phyloP scores from a whole-genome alignment of 2,113 vertebrate species.

The Casuarius casuarius region DNA sequence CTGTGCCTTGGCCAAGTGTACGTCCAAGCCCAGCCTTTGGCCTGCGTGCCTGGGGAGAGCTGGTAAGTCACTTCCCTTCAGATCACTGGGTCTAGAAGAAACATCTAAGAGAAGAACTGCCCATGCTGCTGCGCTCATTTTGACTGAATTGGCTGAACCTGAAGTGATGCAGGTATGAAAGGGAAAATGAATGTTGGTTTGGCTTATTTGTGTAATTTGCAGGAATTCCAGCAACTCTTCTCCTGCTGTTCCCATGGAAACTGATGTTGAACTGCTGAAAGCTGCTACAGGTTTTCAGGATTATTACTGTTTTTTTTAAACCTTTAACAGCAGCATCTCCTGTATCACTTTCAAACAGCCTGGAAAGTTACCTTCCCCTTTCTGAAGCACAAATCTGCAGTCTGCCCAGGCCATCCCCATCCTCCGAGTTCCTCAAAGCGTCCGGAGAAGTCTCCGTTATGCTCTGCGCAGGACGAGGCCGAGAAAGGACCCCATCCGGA shows the following conservation, averaged over 20 bases:
- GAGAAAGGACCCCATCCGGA: not conserved
- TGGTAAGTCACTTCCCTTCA: not conserved
- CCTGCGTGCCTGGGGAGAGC: not conserved
- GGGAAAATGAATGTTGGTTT: not conserved
- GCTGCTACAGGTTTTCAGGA: not conserved
- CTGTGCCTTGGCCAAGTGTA: not conserved
- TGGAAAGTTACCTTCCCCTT: not conserved
- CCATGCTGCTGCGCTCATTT: fast-evolving
- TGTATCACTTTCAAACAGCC: not conserved
- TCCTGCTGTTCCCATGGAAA: constrained; percentile 71
- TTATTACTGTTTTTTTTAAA: fast-evolving
- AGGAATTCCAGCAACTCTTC: not conserved
- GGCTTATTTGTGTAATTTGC: not conserved
- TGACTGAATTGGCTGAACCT: not conserved
- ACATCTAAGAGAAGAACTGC: not conserved
- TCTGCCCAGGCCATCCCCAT: not conserved
- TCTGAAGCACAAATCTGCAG: not conserved
- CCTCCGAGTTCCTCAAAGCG: not conserved
- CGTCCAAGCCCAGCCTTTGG: not conserved
- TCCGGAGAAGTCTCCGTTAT: not conserved
- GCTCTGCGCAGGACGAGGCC: fast-evolving
- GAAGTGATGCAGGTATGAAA: not conserved
- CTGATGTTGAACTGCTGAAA: constrained; percentile 29
- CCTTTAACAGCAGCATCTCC: not conserved
- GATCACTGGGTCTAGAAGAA: not conserved